Evolutionary conservation across 1,140 invertebrate genomes (phyloP).

Genomic region (Mylabris phalerata): DNA sequence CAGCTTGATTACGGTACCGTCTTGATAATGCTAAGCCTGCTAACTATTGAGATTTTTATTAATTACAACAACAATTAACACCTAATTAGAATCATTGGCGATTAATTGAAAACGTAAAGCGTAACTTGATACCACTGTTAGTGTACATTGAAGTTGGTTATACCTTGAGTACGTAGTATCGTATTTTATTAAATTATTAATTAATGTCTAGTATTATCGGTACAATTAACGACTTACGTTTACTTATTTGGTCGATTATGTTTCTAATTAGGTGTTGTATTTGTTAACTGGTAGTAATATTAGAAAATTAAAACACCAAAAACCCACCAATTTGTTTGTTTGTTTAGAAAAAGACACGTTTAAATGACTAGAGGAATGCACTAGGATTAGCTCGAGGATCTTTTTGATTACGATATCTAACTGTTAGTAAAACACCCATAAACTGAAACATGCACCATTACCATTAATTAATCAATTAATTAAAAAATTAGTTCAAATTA

Average conservation of each 20-base stretch:
- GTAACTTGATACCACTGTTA: too few relatives aligned
- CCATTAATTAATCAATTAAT: conserved; percentile 2
- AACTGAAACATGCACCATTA: conserved; percentile 63
- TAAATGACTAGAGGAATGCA: conserved; percentile 82
- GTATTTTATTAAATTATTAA: too few relatives aligned
- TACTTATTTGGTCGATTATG: too few relatives aligned
- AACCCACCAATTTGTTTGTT: conserved; percentile 7
- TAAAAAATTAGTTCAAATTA: too few relatives aligned
- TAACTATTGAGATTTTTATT: conserved; percentile 46
- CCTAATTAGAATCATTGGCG: not conserved
- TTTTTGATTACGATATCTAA: conserved; percentile 95
- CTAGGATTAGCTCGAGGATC: conserved; percentile 91
- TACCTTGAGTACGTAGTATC: too few relatives aligned
- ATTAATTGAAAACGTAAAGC: too few relatives aligned
- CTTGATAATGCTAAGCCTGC: conserved; percentile 67
- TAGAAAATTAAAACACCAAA: conserved; percentile 40
- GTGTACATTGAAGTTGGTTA: too few relatives aligned
- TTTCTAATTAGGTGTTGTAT: too few relatives aligned
- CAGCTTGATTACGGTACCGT: conserved; percentile 66
- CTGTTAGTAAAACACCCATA: conserved; percentile 93
- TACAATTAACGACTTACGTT: too few relatives aligned
- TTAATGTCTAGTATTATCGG: too few relatives aligned
- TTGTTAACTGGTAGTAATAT: not conserved
- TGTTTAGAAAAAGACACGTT: conserved; percentile 7
- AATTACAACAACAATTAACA: too few relatives aligned